These are phyloP conservation scores for Loriculus beryllinus DNA, from an alignment of 2,797 vertebrate species.

Conservation along the genomic window DNA sequence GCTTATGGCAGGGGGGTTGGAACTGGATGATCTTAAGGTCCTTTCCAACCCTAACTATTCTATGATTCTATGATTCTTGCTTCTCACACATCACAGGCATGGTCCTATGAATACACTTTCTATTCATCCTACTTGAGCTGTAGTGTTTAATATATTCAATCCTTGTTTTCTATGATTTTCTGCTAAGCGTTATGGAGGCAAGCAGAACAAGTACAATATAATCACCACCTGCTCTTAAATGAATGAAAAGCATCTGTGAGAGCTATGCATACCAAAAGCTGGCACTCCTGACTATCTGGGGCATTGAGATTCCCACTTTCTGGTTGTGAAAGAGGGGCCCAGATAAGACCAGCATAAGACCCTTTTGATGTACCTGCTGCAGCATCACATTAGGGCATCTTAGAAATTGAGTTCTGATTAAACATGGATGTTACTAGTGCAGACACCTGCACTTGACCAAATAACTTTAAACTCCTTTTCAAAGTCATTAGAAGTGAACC, in stretches of 20 bases:
- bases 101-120: background rate
- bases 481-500: background rate
- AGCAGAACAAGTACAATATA: background rate
- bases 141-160: background rate
- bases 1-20: background rate
- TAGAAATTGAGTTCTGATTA: background rate
- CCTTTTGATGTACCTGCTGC: background rate
- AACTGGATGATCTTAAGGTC: background rate
- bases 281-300: background rate
- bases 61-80: background rate
- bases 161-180: background rate
- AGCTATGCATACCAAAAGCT: background rate
- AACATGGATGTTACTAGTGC: background rate
- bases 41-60: background rate
- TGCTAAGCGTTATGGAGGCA: background rate
- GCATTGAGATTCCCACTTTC: background rate
- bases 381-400: background rate
- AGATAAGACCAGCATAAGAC: background rate
- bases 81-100: background rate
- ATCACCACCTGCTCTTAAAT: background rate
- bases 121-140: background rate
- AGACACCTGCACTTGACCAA: background rate
- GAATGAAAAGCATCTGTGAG: background rate
- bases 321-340: background rate
- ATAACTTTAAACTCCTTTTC: background rate